Percentiles rank a stretch among this genome's conserved stretches.
phyloP scores from a whole-genome alignment of 2,113 vertebrate species.

The Gallinago paraguaiae region DNA sequence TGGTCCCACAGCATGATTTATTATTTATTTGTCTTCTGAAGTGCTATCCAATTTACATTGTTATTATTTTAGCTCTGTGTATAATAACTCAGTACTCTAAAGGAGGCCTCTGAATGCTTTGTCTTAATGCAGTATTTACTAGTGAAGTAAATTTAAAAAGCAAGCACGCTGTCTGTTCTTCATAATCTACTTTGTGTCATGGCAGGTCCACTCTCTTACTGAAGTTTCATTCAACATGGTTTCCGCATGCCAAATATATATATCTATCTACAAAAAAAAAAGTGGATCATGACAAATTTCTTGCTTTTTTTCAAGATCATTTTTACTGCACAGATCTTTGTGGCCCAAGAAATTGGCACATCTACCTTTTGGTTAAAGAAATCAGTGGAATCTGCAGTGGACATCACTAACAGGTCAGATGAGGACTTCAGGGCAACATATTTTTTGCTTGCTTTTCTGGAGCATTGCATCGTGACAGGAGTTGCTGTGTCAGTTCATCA shows the following conservation, averaged over 20 bases:
- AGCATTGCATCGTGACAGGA: neutral
- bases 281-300: neutral
- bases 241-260: neutral
- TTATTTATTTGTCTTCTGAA: neutral
- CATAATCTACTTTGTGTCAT: fast-evolving
- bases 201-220: neutral
- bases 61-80: neutral
- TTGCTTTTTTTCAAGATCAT: neutral
- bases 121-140: neutral
- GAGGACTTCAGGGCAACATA: neutral
- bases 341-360: neutral
- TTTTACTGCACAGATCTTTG: neutral
- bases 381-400: neutral
- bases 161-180: neutral
- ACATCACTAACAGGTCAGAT: neutral
- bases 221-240: neutral
- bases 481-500: neutral
- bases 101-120: neutral
- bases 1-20: neutral
- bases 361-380: neutral
- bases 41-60: neutral
- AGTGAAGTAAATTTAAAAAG: neutral
- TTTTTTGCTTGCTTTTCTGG: neutral
- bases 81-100: neutral
- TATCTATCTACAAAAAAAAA: neutral